Base-by-base conservation (phyloP, 1,140 invertebrate genomes). In the Papilio aristodemus region DNA sequence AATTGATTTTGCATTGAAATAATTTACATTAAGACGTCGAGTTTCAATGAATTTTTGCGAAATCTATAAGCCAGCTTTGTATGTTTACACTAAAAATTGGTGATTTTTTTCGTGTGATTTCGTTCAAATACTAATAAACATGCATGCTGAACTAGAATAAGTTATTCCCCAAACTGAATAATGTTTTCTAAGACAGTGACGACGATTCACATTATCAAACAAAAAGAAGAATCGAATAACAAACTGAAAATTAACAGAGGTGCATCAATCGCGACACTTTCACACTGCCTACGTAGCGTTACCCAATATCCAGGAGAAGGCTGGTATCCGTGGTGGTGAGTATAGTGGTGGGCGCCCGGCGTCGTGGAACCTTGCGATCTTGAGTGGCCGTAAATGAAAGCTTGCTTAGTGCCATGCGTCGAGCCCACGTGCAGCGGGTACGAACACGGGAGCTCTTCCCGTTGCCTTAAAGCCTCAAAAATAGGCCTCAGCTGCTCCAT, bases 401-500 rank as follows among this genome's bases (percentile, higher is more conserved):
- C 91, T 83, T 92, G 91, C 84, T 92, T 92, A 75, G 91, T 92
- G 82, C 91, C 91, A 84, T 92, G 91, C 77, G 91, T 92, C 67
- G 90, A 91, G 72, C 94, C 94, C 93, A 97, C 96, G 89, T 96
- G 95, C 85, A 96, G 95, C 83, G 96, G 96, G 93, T 96, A 97
- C 84, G 95, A 96, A 93, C 95, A 96, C 88, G 96, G 96, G 80
- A 96, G 94, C 87, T 96, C 95, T 92, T 97, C 95, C 89, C 95
- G 95, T 90, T 96, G 95, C 85, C 96, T 94, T 87, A 97, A 94
- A 92, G 95, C 95, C 93, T 97, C 96, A 94, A 97, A 97, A 93
- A 97, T 97, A 85, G 96, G 96, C 95, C 96, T 96, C 94, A 97
- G 94, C 93, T 97, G 95, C 93, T 94, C 96, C 94, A 97, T 94